Conservation (phyloP, 64 coral and sea anemone species). For the Montipora cactus region DNA sequence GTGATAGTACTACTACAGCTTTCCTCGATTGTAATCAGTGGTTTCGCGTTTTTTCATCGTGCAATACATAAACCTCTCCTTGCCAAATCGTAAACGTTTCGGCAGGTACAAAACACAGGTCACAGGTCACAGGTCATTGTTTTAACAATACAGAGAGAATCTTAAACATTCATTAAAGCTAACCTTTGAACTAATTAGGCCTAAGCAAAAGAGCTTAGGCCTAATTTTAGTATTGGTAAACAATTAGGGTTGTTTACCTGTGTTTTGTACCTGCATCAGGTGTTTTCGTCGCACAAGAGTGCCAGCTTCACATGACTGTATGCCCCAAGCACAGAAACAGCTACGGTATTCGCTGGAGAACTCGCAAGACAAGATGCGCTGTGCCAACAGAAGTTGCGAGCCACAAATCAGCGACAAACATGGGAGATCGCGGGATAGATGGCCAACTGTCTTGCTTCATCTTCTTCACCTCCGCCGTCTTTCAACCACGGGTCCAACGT, state of each 20-base stretch:
- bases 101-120: too few species aligned
- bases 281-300: background rate
- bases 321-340: slow-evolving; percentile 13
- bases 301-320: slow-evolving; percentile 3
- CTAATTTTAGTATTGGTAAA: too few species aligned
- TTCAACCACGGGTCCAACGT: background rate
- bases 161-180: too few species aligned
- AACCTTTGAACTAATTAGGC: too few species aligned
- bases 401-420: background rate
- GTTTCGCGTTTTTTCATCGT: background rate
- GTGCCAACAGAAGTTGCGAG: slow-evolving; percentile 13
- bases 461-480: background rate
- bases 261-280: background rate
- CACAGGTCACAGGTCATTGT: too few species aligned
- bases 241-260: too few species aligned
- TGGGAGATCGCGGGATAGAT: slow-evolving; percentile 15
- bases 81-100: background rate
- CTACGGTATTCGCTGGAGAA: slow-evolving; percentile 41
- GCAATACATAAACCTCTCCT: background rate
- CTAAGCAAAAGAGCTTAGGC: too few species aligned
- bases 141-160: too few species aligned
- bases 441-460: background rate
- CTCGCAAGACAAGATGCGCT: slow-evolving; percentile 9
- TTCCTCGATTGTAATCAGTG: background rate
- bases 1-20: background rate